These are phyloP conservation scores for Ceyx margarethae DNA, from an alignment of 2,113 vertebrate genomes.

Conservation along the genomic window DNA sequence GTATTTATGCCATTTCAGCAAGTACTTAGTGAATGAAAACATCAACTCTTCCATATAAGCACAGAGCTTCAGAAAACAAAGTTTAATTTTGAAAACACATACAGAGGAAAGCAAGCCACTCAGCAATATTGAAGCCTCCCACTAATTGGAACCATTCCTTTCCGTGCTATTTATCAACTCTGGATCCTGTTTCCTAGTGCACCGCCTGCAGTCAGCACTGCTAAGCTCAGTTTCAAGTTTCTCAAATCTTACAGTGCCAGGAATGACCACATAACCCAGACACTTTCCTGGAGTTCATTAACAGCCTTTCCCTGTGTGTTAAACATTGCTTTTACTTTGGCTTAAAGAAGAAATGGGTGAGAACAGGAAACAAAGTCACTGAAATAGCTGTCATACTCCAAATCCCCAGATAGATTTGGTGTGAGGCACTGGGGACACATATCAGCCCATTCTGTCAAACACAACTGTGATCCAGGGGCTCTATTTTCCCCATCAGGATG, in stretches of 20 bases:
- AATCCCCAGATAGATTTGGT: not conserved
- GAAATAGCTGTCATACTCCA: not conserved
- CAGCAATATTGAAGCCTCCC: not conserved
- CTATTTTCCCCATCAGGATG: not conserved
- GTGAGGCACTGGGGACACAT: not conserved
- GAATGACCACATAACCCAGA: not conserved
- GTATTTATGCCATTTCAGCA: slow-evolving; percentile 18
- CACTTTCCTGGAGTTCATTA: not conserved
- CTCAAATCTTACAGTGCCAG: not conserved
- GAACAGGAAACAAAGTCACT: not conserved
- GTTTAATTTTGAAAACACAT: not conserved
- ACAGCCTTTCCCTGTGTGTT: not conserved
- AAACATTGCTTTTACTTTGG: not conserved
- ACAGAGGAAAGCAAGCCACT: not conserved
- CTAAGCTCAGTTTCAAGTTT: not conserved
- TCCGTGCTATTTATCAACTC: not conserved
- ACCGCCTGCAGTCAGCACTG: not conserved
- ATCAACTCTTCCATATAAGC: not conserved
- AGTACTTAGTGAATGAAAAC: slow-evolving; percentile 5
- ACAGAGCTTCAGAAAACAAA: not conserved
- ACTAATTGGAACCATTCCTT: not conserved
- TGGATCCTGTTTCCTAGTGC: not conserved
- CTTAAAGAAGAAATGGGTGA: not conserved
- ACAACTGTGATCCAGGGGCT: not conserved
- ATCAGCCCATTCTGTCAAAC: not conserved